Evolutionary conservation across 2,113 vertebrate species (phyloP), one percentile per base, ranked within the genome.

Genomic region (Chloropsis hardwickii): DNA sequence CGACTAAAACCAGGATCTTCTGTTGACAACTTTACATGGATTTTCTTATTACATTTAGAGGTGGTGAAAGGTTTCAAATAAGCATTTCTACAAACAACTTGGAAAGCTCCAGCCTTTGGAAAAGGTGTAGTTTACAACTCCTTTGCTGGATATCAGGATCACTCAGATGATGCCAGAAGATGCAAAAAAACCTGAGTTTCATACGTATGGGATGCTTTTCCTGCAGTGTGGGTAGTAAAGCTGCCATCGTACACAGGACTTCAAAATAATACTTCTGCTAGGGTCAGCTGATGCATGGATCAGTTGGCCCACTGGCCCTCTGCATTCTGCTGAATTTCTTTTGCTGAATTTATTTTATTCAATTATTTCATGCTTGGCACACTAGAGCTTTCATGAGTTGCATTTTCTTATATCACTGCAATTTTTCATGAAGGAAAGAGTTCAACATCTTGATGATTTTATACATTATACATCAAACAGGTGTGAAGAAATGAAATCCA

Each of bases 161-260:
- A 57, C 5, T 65, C 27, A 57, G 10, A 4, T 57, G 31, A 18
- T 66, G 14, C 40, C 42, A 80, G 47, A 71, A 23, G 14, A 40
- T 40, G 14, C 12, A 35, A 83, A 82, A 74, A 35, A 3, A 6
- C 7, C 14, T 0, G 0, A 10, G 23, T 14, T 22, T 48, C 22
- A 31, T 48, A 6, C 62, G 24, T 45, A 45, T 21, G 9, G 12
- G 11, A 31, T 64, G 8, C 3, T 23, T 67, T 87, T 84, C 20
- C 20, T 50, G 15, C 45, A 9, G 7, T 15, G 7, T 40, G 8
- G n/a, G 25, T 51, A 11, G 8, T 57, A 79, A 74, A 66, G 14
- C 6, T 10, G 3, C 25, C 31, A 28, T 40, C 39, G 50, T 44
- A 18, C 10, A 37, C 11, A 54, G 28, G 22, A 39, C 10, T 37